These are phyloP conservation scores for Eretmocerus hayati DNA, from an alignment of 2,888 invertebrate genomes.

Conservation along the genomic window DNA sequence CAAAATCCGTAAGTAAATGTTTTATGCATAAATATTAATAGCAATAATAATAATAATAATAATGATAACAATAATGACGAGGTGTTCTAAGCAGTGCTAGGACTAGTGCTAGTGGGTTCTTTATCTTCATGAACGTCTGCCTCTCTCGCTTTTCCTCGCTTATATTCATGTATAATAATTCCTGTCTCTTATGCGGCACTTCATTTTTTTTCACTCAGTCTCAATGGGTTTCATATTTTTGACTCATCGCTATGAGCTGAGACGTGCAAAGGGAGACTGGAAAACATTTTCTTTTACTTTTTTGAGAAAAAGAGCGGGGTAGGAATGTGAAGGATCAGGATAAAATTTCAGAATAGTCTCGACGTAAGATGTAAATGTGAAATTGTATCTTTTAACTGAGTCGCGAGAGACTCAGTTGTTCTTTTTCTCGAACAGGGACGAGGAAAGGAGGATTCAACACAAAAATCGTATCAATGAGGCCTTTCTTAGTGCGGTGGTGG, in stretches of 20 bases:
- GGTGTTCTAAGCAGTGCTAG: slow-evolving; percentile 47
- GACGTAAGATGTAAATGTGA: background rate
- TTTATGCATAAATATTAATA: slow-evolving; percentile 29
- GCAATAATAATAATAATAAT: slow-evolving; percentile 40
- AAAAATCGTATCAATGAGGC: slow-evolving; percentile 1
- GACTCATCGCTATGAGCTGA: slow-evolving; percentile 8
- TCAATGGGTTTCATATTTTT: slow-evolving; percentile 7
- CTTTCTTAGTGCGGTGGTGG: slow-evolving; percentile 48
- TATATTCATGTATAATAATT: background rate
- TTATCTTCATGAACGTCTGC: slow-evolving; percentile 12
- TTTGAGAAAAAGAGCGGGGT: background rate
- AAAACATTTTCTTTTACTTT: too few species aligned
- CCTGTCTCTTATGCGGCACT: slow-evolving; percentile 1
- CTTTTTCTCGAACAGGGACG: background rate
- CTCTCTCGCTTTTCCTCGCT: slow-evolving; percentile 7
- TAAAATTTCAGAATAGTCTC: background rate
- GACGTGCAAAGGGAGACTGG: background rate
- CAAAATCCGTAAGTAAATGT: slow-evolving; percentile 20
- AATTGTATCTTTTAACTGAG: background rate
- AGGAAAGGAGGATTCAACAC: background rate
- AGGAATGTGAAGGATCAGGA: background rate
- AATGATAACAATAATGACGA: slow-evolving; percentile 46
- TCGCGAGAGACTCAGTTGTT: slow-evolving; percentile 1
- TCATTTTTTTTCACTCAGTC: background rate
- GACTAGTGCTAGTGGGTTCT: slow-evolving; percentile 45